Percentiles rank a stretch among this genome's conserved stretches.
Evolutionary conservation across 1,140 invertebrate species (phyloP).

Genomic region (Megalopta genalis): DNA sequence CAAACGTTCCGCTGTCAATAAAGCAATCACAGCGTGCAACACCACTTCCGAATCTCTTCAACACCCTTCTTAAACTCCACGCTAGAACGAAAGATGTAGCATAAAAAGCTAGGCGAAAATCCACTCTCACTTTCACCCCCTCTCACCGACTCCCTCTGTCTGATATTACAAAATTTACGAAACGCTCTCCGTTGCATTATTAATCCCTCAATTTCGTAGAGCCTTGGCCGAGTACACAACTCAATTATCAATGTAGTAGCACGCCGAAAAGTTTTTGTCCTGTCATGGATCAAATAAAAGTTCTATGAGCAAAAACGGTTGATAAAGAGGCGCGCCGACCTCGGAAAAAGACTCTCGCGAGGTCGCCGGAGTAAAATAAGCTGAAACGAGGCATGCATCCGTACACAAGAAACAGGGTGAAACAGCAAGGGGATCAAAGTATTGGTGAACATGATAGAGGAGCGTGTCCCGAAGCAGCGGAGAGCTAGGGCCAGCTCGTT

Average conservation of each 20-base stretch:
- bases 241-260: conserved; percentile 31
- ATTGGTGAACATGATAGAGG: conserved; percentile 64
- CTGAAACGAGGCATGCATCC: conserved; percentile 10
- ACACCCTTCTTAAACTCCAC: not conserved
- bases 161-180: conserved; percentile 13
- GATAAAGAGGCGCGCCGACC: not conserved
- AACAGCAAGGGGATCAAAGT: conserved; percentile 45
- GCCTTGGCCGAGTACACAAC: conserved; percentile 21
- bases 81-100: not conserved
- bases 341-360: not conserved
- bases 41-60: not conserved
- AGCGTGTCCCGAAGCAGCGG: conserved; percentile 44
- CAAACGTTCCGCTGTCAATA: not conserved
- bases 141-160: too few relatives aligned
- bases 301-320: conserved; percentile 23
- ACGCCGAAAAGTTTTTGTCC: conserved; percentile 34
- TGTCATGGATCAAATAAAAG: conserved; percentile 42
- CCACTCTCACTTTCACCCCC: too few relatives aligned
- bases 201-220: conserved; percentile 37
- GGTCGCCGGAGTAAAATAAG: not conserved
- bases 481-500: conserved; percentile 45
- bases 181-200: conserved; percentile 24
- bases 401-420: conserved; percentile 21
- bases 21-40: not conserved
- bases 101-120: not conserved